These are phyloP conservation scores for Calephelis virginiensis DNA, from an alignment of 1,140 invertebrate species.

Conservation along the genomic window DNA sequence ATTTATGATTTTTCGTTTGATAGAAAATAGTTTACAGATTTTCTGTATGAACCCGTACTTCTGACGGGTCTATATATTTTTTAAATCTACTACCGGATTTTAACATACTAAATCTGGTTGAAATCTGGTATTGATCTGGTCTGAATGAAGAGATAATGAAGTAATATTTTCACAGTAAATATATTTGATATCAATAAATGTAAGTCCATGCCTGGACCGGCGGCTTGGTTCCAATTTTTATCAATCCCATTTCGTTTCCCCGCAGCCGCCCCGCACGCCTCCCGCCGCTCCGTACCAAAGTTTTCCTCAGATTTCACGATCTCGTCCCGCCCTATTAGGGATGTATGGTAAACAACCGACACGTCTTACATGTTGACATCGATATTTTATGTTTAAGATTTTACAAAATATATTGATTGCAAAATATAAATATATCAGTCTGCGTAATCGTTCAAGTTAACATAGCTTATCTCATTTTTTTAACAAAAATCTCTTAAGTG, in stretches of 20 bases:
- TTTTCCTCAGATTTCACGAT: conserved; percentile 75
- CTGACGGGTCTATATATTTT: no score
- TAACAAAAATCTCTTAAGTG: no score
- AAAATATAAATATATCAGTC: no score
- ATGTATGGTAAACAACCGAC: conserved; percentile 29
- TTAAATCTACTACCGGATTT: no score
- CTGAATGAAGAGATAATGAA: background rate
- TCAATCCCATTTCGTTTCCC: conserved; percentile 78
- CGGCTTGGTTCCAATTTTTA: conserved; percentile 77
- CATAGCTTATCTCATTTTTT: no score
- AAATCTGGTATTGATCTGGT: no score
- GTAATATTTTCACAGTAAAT: background rate
- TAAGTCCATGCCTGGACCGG: conserved; percentile 46
- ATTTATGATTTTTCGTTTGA: no score
- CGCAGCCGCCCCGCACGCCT: conserved; percentile 16
- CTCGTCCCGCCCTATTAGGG: conserved; percentile 49
- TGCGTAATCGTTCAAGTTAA: no score
- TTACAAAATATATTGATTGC: no score
- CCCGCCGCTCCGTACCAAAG: conserved; percentile 53
- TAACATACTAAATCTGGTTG: no score
- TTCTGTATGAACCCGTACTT: no score
- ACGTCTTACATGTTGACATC: conserved; percentile 21
- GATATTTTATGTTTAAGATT: background rate
- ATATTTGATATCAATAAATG: background rate
- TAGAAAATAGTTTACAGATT: no score